These are phyloP conservation scores for Anhinga rufa DNA, from an alignment of 2,113 vertebrate species.

Conservation along the genomic window DNA sequence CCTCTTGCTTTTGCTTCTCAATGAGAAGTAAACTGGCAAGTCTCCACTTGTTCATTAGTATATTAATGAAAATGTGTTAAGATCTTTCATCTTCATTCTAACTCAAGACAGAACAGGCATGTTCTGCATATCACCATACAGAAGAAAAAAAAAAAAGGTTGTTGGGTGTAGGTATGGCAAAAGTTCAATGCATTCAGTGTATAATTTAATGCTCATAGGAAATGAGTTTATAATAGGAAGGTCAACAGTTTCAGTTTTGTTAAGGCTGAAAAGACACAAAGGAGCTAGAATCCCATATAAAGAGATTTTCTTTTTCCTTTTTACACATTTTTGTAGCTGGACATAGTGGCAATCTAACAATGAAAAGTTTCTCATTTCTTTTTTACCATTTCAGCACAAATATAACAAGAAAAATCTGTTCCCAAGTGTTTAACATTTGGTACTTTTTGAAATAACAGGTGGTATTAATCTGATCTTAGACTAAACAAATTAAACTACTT, in stretches of 20 bases:
- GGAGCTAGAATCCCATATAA: neutral
- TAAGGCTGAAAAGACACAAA: neutral
- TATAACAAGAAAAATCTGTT: neutral
- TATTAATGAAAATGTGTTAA: slow-evolving; percentile 14
- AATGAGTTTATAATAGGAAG: neutral
- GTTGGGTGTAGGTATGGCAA: neutral
- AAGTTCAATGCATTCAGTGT: slow-evolving; percentile 8
- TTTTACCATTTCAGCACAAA: neutral
- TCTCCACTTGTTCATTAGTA: neutral
- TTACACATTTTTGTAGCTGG: neutral
- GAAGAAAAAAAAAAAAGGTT: neutral
- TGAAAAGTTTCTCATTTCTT: neutral
- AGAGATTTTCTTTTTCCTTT: neutral
- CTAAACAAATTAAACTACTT: neutral
- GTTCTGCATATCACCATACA: neutral
- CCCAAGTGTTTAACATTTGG: neutral
- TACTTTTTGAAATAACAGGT: neutral
- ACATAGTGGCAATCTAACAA: neutral
- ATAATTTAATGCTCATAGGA: slow-evolving; percentile 24
- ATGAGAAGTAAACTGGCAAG: neutral
- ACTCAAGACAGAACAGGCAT: neutral
- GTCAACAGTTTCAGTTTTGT: neutral
- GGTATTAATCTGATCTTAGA: neutral
- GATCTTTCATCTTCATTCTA: neutral
- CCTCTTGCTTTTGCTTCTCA: neutral